These are phyloP conservation scores for Leptopilina myrica DNA, from an alignment of 2,888 invertebrate genomes.

Conservation along the genomic window DNA sequence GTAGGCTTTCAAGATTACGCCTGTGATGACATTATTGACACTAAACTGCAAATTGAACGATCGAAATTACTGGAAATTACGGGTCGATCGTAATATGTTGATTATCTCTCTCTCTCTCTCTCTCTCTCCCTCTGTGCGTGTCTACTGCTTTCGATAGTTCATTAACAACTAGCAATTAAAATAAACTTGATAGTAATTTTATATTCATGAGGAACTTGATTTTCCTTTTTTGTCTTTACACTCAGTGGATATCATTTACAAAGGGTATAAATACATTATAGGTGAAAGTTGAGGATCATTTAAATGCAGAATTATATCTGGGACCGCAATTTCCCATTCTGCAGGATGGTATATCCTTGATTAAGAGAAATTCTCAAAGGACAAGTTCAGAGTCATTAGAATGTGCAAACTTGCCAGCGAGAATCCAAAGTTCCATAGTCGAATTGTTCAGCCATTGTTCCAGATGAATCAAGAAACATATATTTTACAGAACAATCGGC, in stretches of 20 bases:
- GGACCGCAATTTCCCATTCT: conserved; percentile 16
- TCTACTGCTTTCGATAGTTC: no score
- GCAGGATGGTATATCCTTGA: background rate
- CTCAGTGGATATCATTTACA: background rate
- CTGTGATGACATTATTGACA: conserved; percentile 4
- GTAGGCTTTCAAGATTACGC: conserved; percentile 2
- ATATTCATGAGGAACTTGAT: no score
- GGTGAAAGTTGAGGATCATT: background rate
- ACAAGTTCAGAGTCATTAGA: conserved; percentile 24
- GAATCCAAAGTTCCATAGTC: background rate
- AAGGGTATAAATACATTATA: background rate
- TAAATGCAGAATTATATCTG: background rate
- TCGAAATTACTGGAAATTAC: background rate
- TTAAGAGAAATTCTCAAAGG: conserved; percentile 25
- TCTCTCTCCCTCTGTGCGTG: no score
- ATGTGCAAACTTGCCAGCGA: conserved; percentile 16
- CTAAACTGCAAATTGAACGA: conserved; percentile 2
- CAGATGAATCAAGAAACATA: background rate
- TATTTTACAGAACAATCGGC: background rate
- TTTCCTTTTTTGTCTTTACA: no score
- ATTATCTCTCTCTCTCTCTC: no score
- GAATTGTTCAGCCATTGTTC: conserved; percentile 1
- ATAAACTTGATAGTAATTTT: no score
- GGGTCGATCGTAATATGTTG: no score
- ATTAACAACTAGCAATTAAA: no score